Percentiles rank a stretch among this genome's conserved stretches.
Conservation (phyloP, 2,888 invertebrate genomes). For the Crepidodera aurea region DNA sequence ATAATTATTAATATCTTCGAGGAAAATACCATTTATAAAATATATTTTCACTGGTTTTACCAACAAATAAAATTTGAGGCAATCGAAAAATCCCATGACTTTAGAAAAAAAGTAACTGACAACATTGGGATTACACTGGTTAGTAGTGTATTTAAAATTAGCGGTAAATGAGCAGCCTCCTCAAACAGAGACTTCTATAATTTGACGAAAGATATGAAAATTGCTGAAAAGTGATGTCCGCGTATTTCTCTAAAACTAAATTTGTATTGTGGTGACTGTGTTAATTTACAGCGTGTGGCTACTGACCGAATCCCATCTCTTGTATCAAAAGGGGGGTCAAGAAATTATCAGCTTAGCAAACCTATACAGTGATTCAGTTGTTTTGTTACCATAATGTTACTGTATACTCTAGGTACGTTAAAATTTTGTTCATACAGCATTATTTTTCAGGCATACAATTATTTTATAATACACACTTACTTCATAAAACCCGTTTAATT, state of each 20-base stretch:
- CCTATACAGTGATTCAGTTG: constrained; percentile 20
- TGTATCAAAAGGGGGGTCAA: constrained; percentile 30
- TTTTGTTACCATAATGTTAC: constrained; percentile 41
- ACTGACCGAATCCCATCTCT: constrained; percentile 29
- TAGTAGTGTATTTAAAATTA: neutral
- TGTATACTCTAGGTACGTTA: constrained; percentile 36
- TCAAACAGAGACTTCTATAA: neutral
- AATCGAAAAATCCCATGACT: neutral
- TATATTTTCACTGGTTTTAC: neutral
- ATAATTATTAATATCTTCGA: no score
- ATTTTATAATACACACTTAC: neutral
- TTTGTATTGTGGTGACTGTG: constrained; percentile 19
- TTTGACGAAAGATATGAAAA: neutral
- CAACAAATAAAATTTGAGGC: neutral
- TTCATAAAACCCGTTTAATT: constrained; percentile 1
- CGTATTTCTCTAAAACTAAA: neutral
- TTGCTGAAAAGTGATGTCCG: neutral
- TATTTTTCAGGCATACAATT: neutral
- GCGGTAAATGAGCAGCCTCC: neutral
- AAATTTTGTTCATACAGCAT: neutral
- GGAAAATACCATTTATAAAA: no score
- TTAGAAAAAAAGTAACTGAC: neutral
- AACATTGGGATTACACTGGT: neutral
- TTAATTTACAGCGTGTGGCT: constrained; percentile 19
- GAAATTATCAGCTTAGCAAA: constrained; percentile 21